These are phyloP conservation scores for Pseudopodoces humilis DNA, from an alignment of 2,113 vertebrate species.

Conservation along the genomic window DNA sequence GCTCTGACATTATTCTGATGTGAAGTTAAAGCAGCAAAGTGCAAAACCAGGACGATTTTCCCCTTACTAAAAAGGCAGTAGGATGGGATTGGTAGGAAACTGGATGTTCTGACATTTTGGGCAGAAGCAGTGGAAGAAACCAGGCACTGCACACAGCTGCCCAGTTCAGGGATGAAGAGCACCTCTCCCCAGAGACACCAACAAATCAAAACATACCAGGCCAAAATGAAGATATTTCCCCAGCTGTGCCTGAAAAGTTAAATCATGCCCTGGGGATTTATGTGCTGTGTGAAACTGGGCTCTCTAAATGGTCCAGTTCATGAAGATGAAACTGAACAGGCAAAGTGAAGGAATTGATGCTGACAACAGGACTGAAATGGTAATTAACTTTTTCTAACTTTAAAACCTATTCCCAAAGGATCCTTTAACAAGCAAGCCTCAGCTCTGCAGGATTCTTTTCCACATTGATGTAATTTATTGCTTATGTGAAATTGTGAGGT, in stretches of 20 bases:
- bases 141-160: neutral
- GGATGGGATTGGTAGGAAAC: neutral
- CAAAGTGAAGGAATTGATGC: neutral
- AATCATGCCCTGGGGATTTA: neutral
- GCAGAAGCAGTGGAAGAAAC: neutral
- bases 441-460: neutral
- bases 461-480: neutral
- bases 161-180: neutral
- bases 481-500: neutral
- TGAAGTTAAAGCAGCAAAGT: neutral
- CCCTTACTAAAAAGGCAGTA: neutral
- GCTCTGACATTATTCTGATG: neutral
- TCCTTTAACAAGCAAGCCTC: neutral
- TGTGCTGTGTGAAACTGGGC: neutral
- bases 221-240: neutral
- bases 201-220: neutral
- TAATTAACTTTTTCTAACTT: conserved; percentile 35
- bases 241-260: neutral
- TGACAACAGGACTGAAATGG: neutral
- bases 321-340: neutral
- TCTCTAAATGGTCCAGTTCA: neutral
- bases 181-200: neutral
- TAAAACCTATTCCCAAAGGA: neutral
- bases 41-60: neutral
- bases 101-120: neutral